phyloP scores from a whole-genome alignment of 23 tunicate species.

The Styela clava region DNA sequence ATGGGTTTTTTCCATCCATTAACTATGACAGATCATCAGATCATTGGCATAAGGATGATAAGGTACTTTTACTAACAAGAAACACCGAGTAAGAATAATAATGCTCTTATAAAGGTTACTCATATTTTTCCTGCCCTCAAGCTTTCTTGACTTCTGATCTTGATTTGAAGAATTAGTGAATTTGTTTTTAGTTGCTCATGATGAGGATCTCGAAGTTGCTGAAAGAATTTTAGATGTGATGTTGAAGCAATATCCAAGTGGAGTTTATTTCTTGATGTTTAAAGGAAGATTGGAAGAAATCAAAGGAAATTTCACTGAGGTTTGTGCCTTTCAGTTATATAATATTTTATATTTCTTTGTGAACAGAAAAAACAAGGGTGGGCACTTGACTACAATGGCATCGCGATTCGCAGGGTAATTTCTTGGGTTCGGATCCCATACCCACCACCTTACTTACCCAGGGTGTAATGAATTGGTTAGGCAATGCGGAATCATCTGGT shows the following conservation, averaged over 20 bases:
- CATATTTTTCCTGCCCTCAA: no score
- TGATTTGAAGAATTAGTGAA: background rate
- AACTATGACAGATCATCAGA: no score
- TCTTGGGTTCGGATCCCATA: no score
- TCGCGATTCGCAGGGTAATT: background rate
- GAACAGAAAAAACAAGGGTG: background rate
- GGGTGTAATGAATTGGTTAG: no score
- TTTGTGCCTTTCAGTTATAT: conserved; percentile 8
- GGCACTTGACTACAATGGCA: background rate
- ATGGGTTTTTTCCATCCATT: no score
- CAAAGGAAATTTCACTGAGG: conserved; percentile 60
- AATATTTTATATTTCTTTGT: background rate
- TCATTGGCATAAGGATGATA: no score
- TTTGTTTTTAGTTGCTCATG: conserved; percentile 33
- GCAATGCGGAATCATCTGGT: no score
- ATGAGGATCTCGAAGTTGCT: conserved; percentile 41
- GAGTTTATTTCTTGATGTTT: conserved; percentile 68
- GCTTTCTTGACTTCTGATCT: no score
- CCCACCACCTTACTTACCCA: no score
- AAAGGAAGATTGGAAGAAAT: conserved; percentile 68
- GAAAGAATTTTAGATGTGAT: conserved; percentile 43
- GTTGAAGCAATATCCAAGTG: conserved; percentile 70
- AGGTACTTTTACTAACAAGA: no score
- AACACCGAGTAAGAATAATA: no score
- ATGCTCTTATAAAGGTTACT: no score